Evolutionary conservation across 2,113 vertebrate genomes (phyloP).

Genomic region (Dromaius novaehollandiae): DNA sequence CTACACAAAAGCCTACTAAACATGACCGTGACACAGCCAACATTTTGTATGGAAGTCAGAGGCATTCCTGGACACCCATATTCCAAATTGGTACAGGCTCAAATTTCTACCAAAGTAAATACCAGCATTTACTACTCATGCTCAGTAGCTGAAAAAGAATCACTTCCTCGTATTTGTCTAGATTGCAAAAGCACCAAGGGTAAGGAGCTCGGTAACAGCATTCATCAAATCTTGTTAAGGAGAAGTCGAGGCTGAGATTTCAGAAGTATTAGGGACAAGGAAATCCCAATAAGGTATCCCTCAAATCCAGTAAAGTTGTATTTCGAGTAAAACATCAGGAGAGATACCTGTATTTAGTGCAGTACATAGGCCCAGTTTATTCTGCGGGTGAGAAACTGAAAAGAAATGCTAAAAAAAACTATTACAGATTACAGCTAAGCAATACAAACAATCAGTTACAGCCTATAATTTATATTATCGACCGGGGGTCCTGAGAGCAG

Average conservation of each 20-base stretch:
- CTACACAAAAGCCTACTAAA: not conserved
- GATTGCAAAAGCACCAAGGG: not conserved
- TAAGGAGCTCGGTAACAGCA: fast-evolving
- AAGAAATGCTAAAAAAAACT: not conserved
- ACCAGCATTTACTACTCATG: not conserved
- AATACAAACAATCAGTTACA: not conserved
- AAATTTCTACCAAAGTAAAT: not conserved
- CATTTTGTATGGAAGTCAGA: not conserved
- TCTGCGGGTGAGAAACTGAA: not conserved
- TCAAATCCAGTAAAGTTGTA: not conserved
- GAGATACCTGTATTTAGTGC: fast-evolving
- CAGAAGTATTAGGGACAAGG: not conserved
- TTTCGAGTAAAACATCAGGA: not conserved
- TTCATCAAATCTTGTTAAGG: not conserved
- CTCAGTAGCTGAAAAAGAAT: not conserved
- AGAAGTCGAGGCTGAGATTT: not conserved
- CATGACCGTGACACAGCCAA: not conserved
- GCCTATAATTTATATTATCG: no score
- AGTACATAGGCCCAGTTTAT: fast-evolving
- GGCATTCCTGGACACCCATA: fast-evolving
- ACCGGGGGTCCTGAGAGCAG: not conserved
- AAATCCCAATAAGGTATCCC: not conserved
- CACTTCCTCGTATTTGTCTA: not conserved
- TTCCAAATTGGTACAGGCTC: not conserved
- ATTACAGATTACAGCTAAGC: not conserved